A percentile compares a stretch with the other conserved stretches of the same genome.
phyloP scores from a whole-genome alignment of 2,888 invertebrate genomes.

The Trachelus stipa region DNA sequence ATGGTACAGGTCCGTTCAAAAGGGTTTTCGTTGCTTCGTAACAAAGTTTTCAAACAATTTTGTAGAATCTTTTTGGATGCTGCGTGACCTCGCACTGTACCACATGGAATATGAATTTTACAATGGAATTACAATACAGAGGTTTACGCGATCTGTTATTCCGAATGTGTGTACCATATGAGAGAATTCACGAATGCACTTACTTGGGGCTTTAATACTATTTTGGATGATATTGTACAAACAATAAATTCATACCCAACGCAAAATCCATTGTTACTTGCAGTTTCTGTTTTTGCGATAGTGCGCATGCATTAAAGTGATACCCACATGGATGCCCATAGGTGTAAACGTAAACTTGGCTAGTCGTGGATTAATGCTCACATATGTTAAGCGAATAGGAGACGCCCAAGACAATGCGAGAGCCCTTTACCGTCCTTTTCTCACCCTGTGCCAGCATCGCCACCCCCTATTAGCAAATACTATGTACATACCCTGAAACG shows the following conservation, averaged over 20 bases:
- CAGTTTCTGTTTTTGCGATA: background rate
- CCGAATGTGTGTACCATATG: too few species aligned
- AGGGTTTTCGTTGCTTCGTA: too few species aligned
- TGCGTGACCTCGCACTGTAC: too few species aligned
- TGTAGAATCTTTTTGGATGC: too few species aligned
- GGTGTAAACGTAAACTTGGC: constrained; percentile 14
- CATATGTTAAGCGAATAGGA: constrained; percentile 22
- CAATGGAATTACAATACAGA: too few species aligned
- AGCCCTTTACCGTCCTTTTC: constrained; percentile 5
- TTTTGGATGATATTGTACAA: constrained; percentile 25
- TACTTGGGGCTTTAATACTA: constrained; percentile 11
- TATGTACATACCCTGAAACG: constrained; percentile 38
- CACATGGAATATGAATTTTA: too few species aligned
- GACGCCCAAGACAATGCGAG: constrained; percentile 29
- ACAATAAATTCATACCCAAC: constrained; percentile 23
- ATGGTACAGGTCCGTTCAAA: background rate
- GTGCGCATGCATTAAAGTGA: too few species aligned
- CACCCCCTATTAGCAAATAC: constrained; percentile 39
- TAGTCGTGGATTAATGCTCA: constrained; percentile 27
- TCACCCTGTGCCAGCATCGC: constrained; percentile 8
- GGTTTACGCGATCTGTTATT: too few species aligned
- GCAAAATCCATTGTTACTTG: constrained; percentile 1
- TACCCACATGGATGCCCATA: background rate
- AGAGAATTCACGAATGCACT: background rate
- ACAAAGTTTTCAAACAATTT: too few species aligned